Percentiles rank a stretch among this genome's conserved stretches.
phyloP scores from a whole-genome alignment of 2,888 invertebrate genomes.

The Polymixis lichenea region DNA sequence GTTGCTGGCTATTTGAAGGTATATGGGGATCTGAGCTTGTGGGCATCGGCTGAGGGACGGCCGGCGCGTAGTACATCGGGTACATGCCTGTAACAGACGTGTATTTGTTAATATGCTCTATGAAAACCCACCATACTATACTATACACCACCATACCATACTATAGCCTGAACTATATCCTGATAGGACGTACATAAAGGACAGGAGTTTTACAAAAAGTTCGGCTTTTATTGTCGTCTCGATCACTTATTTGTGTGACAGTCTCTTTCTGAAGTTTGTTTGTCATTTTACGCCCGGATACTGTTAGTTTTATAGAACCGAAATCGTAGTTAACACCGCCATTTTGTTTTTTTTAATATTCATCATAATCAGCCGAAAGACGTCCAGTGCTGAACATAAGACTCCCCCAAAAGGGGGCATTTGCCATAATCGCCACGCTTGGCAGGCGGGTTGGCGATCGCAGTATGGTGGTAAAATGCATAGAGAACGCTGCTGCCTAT shows the following conservation, averaged over 20 bases:
- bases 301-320: background rate
- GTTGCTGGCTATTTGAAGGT: constrained; percentile 32
- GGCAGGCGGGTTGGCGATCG: too few relatives aligned
- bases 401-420: too few relatives aligned
- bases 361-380: too few relatives aligned
- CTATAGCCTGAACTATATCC: too few relatives aligned
- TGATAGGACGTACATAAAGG: background rate
- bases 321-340: too few relatives aligned
- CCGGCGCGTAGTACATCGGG: constrained; percentile 77
- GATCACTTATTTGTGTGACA: background rate
- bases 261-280: background rate
- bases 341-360: too few relatives aligned
- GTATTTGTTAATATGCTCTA: constrained; percentile 1
- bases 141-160: too few relatives aligned
- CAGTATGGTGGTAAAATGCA: too few relatives aligned
- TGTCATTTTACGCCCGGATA: background rate
- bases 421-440: too few relatives aligned
- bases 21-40: constrained; percentile 13
- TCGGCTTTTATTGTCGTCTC: background rate
- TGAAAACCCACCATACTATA: too few relatives aligned
- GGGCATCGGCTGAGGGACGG: constrained; percentile 36
- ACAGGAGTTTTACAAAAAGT: background rate
- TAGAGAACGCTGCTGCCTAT: too few relatives aligned
- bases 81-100: constrained; percentile 70
- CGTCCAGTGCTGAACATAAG: too few relatives aligned